Evolutionary conservation across 2,888 invertebrate genomes (phyloP).

Genomic region (Thecocarcelia acutangulata): DNA sequence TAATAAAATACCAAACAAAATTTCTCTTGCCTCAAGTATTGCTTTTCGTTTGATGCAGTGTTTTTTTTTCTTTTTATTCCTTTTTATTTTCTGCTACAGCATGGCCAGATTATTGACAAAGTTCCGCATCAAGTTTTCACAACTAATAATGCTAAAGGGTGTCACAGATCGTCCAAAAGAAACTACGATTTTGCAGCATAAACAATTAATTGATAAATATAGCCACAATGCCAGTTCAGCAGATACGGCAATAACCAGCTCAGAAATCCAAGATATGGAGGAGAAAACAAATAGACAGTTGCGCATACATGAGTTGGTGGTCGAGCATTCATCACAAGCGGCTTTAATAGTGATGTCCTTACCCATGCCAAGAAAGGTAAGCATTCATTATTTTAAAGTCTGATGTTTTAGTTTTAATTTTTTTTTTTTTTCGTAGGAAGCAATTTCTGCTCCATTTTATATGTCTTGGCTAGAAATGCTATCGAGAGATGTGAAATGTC

Average conservation of each 20-base stretch:
- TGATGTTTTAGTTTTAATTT: not conserved
- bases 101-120: conserved; percentile 96
- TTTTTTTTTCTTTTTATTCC: conserved; percentile 45
- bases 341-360: conserved; percentile 97
- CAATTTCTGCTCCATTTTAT: conserved; percentile 94
- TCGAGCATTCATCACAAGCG: conserved; percentile 92
- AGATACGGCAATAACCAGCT: conserved; percentile 73
- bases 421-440: conserved; percentile 83
- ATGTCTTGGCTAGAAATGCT: conserved; percentile 98
- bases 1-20: conserved; percentile 11
- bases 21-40: not conserved
- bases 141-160: conserved; percentile 94
- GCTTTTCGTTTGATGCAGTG: not conserved
- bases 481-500: conserved; percentile 91
- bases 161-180: conserved; percentile 91
- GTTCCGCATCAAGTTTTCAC: conserved; percentile 96
- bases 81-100: conserved; percentile 82
- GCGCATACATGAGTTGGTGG: conserved; percentile 92
- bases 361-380: conserved; percentile 94
- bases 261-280: conserved; percentile 82
- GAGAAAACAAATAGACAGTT: conserved; percentile 96
- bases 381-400: conserved; percentile 4
- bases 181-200: conserved; percentile 88
- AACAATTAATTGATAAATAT: conserved; percentile 87
- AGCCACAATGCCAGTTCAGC: conserved; percentile 79